A percentile compares a stretch with the other conserved stretches of the same genome.
Evolutionary conservation across 2,888 invertebrate species (phyloP).

Genomic region (Ischnus inquisitorius): DNA sequence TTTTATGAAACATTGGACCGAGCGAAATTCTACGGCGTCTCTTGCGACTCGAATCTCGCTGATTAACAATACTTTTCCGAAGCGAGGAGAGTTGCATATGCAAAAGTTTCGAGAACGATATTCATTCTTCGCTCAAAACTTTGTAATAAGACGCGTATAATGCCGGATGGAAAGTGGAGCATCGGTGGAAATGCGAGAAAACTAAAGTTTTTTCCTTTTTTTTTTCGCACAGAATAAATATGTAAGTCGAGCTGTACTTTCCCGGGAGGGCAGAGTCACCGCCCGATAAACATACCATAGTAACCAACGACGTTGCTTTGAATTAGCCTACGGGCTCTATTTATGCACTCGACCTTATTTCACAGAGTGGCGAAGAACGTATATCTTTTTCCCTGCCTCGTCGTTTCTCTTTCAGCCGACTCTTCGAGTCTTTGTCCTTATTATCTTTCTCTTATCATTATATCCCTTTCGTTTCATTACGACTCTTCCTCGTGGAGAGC

Average conservation of each 20-base stretch:
- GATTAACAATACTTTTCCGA: background rate
- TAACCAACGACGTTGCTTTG: constrained; percentile 50
- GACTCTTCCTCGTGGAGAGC: background rate
- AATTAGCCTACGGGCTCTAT: constrained; percentile 50
- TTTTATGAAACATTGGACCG: background rate
- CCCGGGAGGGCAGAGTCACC: constrained; percentile 7
- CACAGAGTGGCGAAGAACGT: constrained; percentile 14
- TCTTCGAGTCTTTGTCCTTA: background rate
- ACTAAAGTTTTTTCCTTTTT: constrained; percentile 30
- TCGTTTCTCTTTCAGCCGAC: background rate
- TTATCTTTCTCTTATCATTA: background rate
- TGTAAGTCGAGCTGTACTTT: background rate
- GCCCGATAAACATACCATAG: constrained; percentile 39
- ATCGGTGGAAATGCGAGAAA: constrained; percentile 22
- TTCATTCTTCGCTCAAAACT: constrained; percentile 26
- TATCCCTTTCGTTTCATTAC: background rate
- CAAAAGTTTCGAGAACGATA: constrained; percentile 1
- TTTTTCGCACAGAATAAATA: constrained; percentile 32
- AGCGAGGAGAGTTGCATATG: background rate
- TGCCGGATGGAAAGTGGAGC: constrained; percentile 12
- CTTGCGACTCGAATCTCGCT: background rate
- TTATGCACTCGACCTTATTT: constrained; percentile 60
- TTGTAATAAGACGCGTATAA: constrained; percentile 39
- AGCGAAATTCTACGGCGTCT: background rate
- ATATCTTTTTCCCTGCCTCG: background rate